These are phyloP conservation scores for Lithosia quadra DNA, from an alignment of 2,888 invertebrate genomes.

Conservation along the genomic window DNA sequence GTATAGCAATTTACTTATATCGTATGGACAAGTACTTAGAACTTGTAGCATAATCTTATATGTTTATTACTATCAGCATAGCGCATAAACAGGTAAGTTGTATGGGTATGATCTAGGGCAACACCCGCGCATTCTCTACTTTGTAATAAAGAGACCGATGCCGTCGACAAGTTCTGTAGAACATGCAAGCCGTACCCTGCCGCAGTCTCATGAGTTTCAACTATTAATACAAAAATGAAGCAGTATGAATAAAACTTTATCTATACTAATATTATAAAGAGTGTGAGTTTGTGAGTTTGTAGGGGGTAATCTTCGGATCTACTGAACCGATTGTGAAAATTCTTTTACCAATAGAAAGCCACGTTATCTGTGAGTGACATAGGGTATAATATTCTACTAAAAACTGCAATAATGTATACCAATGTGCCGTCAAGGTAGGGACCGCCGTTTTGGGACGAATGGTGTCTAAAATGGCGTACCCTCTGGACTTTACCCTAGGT, in stretches of 20 bases:
- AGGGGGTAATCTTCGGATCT: no score
- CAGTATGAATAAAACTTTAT: slow-evolving; percentile 14
- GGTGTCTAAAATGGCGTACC: no score
- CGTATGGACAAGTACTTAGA: background rate
- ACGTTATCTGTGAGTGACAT: no score
- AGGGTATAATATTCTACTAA: no score
- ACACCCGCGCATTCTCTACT: slow-evolving; percentile 16
- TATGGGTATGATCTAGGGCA: slow-evolving; percentile 21
- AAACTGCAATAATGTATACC: no score
- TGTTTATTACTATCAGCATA: slow-evolving; percentile 32
- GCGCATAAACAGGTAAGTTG: slow-evolving; percentile 43
- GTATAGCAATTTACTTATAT: background rate
- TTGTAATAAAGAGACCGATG: slow-evolving; percentile 20
- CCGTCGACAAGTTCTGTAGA: slow-evolving; percentile 8
- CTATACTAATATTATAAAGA: no score
- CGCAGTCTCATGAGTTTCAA: slow-evolving; percentile 36
- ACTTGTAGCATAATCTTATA: slow-evolving; percentile 25
- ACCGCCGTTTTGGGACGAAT: no score
- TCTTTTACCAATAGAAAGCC: no score
- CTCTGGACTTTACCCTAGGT: no score
- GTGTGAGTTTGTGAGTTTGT: no score
- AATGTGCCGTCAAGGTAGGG: no score
- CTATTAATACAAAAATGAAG: slow-evolving; percentile 12
- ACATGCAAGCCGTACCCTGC: slow-evolving; percentile 49
- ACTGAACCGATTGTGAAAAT: no score